Conservation (phyloP, 2,113 vertebrate species). For the Craseonycteris thonglongyai region DNA sequence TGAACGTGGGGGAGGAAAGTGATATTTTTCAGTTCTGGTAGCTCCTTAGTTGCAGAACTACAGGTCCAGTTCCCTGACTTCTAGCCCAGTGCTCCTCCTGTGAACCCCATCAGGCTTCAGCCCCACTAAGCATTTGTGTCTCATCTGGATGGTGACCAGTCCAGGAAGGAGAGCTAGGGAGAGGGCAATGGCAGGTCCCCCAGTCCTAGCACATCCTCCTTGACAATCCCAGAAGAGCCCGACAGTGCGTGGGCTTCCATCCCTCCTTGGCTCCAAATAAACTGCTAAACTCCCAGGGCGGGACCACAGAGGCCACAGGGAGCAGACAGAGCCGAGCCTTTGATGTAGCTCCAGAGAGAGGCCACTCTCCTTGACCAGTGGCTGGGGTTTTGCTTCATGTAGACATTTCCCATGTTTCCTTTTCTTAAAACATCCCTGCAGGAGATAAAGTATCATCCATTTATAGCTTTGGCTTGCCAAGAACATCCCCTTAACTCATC, state of each 20-base stretch:
- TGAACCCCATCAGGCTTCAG: neutral
- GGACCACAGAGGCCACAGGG: neutral
- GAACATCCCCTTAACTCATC: constrained; percentile 47
- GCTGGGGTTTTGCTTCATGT: constrained; percentile 39
- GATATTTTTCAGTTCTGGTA: neutral
- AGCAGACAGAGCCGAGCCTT: constrained; percentile 34
- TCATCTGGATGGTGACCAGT: neutral
- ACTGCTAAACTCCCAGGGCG: neutral
- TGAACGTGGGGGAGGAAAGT: neutral
- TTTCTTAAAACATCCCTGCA: constrained; percentile 45
- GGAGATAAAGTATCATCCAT: constrained; percentile 44
- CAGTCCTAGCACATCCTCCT: neutral
- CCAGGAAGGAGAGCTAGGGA: neutral
- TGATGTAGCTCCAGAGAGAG: constrained; percentile 53
- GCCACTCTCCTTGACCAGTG: constrained; percentile 42
- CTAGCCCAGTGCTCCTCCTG: neutral
- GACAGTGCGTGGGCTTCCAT: neutral
- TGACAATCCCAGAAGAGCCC: neutral
- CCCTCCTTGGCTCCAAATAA: neutral
- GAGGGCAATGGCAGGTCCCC: neutral
- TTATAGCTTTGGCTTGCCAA: constrained; percentile 48
- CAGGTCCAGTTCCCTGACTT: neutral
- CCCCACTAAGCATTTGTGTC: neutral
- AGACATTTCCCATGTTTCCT: constrained; percentile 26
- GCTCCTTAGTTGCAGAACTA: neutral